A percentile compares a stretch with the other conserved stretches of the same genome.
These are phyloP conservation scores for Drosophila navojoa DNA, from an alignment of 1,140 invertebrate genomes.

Conservation along the genomic window DNA sequence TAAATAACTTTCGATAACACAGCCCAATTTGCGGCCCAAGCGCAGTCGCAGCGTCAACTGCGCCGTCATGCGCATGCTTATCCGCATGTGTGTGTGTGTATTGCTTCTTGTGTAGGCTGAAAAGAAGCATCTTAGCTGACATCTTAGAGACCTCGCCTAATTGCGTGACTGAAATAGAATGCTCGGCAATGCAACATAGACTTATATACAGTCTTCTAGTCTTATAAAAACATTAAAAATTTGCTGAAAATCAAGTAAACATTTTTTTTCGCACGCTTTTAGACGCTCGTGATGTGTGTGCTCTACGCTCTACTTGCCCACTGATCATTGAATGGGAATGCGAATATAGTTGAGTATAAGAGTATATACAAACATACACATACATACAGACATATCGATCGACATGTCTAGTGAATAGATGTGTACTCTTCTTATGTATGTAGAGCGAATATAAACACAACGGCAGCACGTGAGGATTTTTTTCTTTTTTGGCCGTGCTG, in stretches of 20 bases:
- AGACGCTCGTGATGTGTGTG: constrained; percentile 1
- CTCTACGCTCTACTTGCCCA: not conserved
- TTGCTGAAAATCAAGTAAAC: not conserved
- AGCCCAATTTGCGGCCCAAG: too few relatives aligned
- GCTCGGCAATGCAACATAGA: too few relatives aligned
- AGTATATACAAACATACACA: not conserved
- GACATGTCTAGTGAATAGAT: not conserved
- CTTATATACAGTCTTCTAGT: too few relatives aligned
- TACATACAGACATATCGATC: not conserved
- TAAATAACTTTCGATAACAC: too few relatives aligned
- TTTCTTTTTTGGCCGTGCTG: not conserved
- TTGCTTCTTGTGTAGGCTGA: too few relatives aligned
- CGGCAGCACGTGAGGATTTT: constrained; percentile 37
- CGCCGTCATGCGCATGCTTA: too few relatives aligned
- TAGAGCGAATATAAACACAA: constrained; percentile 3
- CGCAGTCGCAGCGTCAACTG: too few relatives aligned
- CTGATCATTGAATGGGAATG: not conserved
- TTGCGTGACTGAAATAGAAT: too few relatives aligned
- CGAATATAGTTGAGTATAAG: not conserved
- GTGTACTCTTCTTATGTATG: not conserved
- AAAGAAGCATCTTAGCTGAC: too few relatives aligned
- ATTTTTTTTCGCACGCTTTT: constrained; percentile 28
- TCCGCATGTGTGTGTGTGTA: too few relatives aligned
- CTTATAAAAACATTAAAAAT: too few relatives aligned
- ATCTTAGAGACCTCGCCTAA: too few relatives aligned